A percentile compares a stretch with the other conserved stretches of the same genome.
Evolutionary conservation across 2,888 invertebrate genomes (phyloP).

Genomic region (Keiferia lycopersicella): DNA sequence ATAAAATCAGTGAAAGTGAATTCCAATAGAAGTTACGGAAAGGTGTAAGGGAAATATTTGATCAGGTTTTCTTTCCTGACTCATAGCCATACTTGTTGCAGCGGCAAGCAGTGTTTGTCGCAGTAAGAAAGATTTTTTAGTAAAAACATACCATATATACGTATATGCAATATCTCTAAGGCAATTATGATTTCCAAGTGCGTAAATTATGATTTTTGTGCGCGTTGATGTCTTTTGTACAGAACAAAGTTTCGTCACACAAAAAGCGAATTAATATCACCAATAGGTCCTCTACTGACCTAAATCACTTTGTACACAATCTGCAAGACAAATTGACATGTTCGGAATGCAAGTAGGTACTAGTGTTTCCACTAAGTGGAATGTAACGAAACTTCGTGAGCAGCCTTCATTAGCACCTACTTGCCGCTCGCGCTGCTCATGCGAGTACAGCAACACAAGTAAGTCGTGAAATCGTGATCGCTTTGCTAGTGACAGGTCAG

Average conservation of each 20-base stretch:
- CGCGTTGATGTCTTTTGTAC: constrained; percentile 5
- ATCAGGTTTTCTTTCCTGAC: constrained; percentile 62
- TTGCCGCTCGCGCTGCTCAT: background rate
- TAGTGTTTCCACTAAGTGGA: background rate
- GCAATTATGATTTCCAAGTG: no score
- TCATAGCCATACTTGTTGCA: no score
- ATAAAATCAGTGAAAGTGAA: constrained; percentile 67
- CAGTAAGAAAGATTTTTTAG: no score
- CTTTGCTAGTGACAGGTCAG: constrained; percentile 2
- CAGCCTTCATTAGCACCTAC: constrained; percentile 22
- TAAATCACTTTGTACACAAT: background rate
- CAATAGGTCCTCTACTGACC: background rate
- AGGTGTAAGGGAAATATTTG: constrained; percentile 49
- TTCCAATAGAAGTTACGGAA: constrained; percentile 57
- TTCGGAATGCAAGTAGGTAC: background rate
- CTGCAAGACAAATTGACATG: background rate
- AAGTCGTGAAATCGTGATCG: constrained; percentile 43
- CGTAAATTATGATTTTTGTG: background rate
- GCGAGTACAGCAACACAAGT: constrained; percentile 34
- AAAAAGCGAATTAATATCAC: background rate
- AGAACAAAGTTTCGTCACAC: background rate
- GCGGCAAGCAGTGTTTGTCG: no score
- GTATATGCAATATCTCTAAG: no score
- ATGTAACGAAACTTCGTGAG: constrained; percentile 28
- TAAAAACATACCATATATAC: no score